Conservation (phyloP, 2,888 invertebrate species). For the Cepaea hortensis region DNA sequence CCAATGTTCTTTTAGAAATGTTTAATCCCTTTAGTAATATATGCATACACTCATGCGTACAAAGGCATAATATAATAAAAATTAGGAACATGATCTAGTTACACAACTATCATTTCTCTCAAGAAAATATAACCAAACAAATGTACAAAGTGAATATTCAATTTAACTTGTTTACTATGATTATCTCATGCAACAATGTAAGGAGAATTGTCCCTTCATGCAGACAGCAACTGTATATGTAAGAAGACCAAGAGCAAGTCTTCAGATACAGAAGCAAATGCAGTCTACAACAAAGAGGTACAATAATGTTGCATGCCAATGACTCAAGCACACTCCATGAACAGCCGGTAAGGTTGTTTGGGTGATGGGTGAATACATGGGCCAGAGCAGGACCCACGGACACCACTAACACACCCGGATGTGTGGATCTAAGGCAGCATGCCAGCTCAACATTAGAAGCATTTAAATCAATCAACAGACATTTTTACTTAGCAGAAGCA, state of each 20-base stretch:
- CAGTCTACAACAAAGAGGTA: slow-evolving; percentile 34
- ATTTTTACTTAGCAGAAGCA: not conserved
- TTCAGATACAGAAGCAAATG: not conserved
- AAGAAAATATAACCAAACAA: too few species aligned
- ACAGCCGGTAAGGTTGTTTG: slow-evolving; percentile 47
- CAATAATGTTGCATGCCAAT: slow-evolving; percentile 41
- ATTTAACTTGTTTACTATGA: too few species aligned
- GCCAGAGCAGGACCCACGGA: slow-evolving; percentile 22
- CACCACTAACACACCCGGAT: slow-evolving; percentile 37
- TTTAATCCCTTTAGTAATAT: too few species aligned
- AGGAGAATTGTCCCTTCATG: slow-evolving; percentile 17
- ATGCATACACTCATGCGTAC: too few species aligned
- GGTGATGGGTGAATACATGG: slow-evolving; percentile 10
- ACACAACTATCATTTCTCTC: too few species aligned
- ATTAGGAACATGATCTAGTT: too few species aligned
- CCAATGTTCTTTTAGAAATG: too few species aligned
- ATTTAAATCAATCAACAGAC: too few species aligned
- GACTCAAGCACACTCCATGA: slow-evolving; percentile 47
- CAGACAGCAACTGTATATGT: slow-evolving; percentile 2
- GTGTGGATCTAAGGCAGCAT: slow-evolving; percentile 42
- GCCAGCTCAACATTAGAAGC: not conserved
- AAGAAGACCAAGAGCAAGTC: slow-evolving; percentile 2
- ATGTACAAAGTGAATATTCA: too few species aligned
- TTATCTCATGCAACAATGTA: not conserved
- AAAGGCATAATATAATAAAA: too few species aligned